Evolutionary conservation across 2,113 vertebrate genomes (phyloP).

Genomic region (Zosterops japonicus): DNA sequence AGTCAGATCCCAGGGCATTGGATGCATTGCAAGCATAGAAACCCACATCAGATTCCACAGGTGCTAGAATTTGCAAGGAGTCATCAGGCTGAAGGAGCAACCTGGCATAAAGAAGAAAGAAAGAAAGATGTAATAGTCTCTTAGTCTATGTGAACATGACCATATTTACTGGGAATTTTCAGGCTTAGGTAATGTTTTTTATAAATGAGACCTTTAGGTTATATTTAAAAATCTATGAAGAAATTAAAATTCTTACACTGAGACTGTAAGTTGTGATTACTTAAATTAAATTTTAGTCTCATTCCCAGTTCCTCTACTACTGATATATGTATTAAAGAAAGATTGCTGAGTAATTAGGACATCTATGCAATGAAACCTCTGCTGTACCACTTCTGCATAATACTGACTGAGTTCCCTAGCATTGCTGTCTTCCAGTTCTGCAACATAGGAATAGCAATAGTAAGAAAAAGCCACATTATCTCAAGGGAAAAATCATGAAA

Average conservation of each 20-base stretch:
- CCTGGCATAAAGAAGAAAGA: conserved; percentile 77
- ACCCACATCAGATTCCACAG: conserved; percentile 87
- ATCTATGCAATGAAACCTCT: neutral
- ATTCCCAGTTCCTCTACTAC: neutral
- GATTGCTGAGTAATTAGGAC: neutral
- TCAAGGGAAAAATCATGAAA: neutral
- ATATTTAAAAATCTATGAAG: neutral
- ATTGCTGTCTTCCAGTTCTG: neutral
- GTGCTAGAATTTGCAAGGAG: conserved; percentile 86
- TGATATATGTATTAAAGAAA: neutral
- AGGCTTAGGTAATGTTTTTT: neutral
- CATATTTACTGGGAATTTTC: neutral
- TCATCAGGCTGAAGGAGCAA: conserved; percentile 84
- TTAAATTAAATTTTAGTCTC: neutral
- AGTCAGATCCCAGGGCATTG: conserved; percentile 83
- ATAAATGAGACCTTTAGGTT: neutral
- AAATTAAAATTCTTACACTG: neutral
- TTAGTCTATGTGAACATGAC: neutral
- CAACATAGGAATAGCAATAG: neutral
- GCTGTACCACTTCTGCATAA: neutral
- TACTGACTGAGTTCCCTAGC: neutral
- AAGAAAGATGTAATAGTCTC: neutral
- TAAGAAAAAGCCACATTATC: neutral
- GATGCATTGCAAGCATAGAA: conserved; percentile 91
- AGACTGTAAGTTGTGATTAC: neutral